These are phyloP conservation scores for Parotia lawesii DNA, from an alignment of 2,113 vertebrate species.

Conservation along the genomic window DNA sequence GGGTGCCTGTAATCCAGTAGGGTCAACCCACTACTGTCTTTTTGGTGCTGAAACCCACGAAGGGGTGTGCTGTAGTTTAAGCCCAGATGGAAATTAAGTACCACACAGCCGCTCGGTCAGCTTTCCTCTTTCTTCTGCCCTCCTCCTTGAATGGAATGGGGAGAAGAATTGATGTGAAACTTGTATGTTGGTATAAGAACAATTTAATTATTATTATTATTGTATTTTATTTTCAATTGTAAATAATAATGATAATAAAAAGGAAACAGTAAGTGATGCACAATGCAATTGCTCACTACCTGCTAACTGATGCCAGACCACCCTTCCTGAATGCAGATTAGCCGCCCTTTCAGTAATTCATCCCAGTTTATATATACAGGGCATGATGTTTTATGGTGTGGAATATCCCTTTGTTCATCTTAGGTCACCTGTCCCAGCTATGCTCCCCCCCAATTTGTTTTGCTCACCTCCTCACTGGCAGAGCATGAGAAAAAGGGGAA, in stretches of 20 bases:
- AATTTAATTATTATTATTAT: not conserved
- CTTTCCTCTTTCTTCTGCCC: not conserved
- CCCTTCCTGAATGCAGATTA: not conserved
- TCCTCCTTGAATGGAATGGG: not conserved
- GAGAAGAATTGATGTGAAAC: not conserved
- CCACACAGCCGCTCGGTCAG: not conserved
- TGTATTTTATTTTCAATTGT: not conserved
- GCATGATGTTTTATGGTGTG: not conserved
- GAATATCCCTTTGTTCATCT: not conserved
- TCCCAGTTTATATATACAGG: not conserved
- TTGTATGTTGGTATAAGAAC: not conserved
- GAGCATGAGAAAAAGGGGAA: not conserved
- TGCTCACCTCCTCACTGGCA: not conserved
- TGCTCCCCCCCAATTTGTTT: not conserved
- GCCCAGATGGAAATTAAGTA: not conserved
- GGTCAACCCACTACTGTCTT: not conserved
- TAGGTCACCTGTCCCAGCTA: not conserved
- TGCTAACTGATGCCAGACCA: not conserved
- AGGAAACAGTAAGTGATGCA: not conserved
- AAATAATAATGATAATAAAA: not conserved
- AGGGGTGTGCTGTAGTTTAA: not conserved
- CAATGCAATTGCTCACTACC: not conserved
- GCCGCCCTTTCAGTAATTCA: not conserved
- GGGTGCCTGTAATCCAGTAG: not conserved
- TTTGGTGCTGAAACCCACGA: not conserved